phyloP scores from a whole-genome alignment of 2,797 vertebrate genomes.

The Austrolebias charrua region DNA sequence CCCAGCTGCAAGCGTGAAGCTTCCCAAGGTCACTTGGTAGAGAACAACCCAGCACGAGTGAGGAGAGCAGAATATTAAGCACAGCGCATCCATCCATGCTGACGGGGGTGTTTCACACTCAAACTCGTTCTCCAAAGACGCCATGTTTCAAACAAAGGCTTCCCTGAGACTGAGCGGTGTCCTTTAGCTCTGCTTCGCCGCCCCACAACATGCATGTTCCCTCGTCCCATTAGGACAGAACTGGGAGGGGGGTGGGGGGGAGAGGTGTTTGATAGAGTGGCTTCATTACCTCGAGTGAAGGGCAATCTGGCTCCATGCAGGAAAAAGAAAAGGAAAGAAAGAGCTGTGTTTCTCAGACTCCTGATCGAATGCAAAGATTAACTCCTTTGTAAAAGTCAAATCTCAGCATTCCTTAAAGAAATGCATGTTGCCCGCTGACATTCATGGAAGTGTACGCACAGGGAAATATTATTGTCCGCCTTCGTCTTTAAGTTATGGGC shows the following conservation, averaged over 20 bases:
- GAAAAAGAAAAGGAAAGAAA: constrained; percentile 7
- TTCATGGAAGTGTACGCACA: too few relatives aligned
- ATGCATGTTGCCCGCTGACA: too few relatives aligned
- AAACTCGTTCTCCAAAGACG: constrained; percentile 25
- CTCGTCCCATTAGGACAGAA: constrained; percentile 47
- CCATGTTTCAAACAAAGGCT: constrained; percentile 28
- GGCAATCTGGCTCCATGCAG: constrained; percentile 71
- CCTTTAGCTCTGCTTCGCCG: constrained; percentile 44
- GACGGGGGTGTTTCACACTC: constrained; percentile 15
- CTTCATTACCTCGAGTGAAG: constrained; percentile 79
- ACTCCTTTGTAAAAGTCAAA: background rate
- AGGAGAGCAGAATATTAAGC: constrained; percentile 13
- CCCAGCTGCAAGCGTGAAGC: constrained; percentile 21
- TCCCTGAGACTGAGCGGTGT: constrained; percentile 36
- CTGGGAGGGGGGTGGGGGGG: constrained; percentile 49
- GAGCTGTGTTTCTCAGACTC: background rate
- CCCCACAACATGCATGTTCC: constrained; percentile 35
- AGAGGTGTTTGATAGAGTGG: constrained; percentile 75
- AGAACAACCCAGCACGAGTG: constrained; percentile 13
- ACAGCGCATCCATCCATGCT: constrained; percentile 15
- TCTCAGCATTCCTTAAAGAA: too few relatives aligned
- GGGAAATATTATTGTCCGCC: too few relatives aligned
- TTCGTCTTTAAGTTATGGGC: too few relatives aligned
- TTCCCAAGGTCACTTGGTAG: constrained; percentile 55
- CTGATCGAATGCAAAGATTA: background rate